Evolutionary conservation across 2,113 vertebrate species (phyloP).

Genomic region (Scalopus aquaticus): DNA sequence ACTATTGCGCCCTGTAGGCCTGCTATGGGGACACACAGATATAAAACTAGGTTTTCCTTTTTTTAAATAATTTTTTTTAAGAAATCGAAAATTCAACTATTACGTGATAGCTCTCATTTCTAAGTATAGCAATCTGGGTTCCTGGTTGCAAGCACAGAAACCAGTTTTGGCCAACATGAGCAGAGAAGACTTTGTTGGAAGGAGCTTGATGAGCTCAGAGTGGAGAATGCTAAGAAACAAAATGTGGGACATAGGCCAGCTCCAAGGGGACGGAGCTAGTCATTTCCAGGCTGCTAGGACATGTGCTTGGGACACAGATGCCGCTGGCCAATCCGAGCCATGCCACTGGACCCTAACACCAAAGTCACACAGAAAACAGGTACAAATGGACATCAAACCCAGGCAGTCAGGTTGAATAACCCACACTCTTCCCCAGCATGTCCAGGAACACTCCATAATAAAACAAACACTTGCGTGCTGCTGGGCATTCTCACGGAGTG

Average conservation of each 20-base stretch:
- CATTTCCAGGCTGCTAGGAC: neutral
- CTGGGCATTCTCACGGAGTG: neutral
- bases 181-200: neutral
- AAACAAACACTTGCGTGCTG: accelerated
- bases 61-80: neutral
- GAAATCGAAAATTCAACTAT: neutral
- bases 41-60: neutral
- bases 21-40: neutral
- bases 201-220: neutral
- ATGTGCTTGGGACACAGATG: neutral
- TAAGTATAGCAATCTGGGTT: neutral
- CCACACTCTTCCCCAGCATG: neutral
- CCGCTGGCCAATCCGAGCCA: neutral
- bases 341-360: neutral
- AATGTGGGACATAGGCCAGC: neutral
- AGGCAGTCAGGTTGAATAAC: neutral
- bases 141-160: neutral
- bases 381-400: neutral
- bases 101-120: neutral
- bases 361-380: neutral
- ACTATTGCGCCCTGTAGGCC: neutral
- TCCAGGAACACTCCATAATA: accelerated
- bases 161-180: neutral
- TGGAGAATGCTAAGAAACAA: neutral
- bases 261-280: neutral